A percentile compares a stretch with the other conserved stretches of the same genome.
Conservation (phyloP, 2,888 invertebrate species). For the Aspidiotus rigidus region DNA sequence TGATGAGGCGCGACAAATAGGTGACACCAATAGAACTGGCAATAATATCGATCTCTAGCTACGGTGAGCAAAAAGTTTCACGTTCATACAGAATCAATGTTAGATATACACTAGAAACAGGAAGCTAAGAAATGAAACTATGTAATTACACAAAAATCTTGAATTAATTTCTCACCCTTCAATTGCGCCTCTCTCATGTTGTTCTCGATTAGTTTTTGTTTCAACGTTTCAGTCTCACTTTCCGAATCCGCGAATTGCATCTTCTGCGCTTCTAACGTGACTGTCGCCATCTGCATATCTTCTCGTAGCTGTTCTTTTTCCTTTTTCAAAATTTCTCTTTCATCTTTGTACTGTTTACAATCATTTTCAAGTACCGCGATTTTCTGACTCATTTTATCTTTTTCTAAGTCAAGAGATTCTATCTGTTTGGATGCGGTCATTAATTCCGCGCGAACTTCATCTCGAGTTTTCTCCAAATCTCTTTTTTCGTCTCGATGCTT, state of each 20-base stretch:
- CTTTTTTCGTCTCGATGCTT: neutral
- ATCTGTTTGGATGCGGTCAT: no score
- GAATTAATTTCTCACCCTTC: constrained; percentile 16
- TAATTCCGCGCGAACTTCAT: no score
- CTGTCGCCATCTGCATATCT: constrained; percentile 35
- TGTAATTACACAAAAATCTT: neutral
- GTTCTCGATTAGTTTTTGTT: neutral
- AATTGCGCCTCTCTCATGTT: constrained; percentile 14
- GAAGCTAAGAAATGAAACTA: no score
- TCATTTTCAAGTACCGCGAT: constrained; percentile 19
- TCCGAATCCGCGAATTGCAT: constrained; percentile 28
- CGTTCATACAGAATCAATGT: no score
- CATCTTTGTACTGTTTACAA: constrained; percentile 35
- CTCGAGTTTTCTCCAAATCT: no score
- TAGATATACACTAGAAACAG: no score
- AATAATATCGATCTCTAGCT: no score
- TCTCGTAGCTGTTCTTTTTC: constrained; percentile 21
- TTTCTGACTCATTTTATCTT: neutral
- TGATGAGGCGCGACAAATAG: no score
- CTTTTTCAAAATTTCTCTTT: constrained; percentile 35
- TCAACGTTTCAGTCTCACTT: constrained; percentile 1
- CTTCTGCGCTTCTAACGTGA: constrained; percentile 29
- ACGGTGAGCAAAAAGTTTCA: no score
- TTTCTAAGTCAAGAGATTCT: no score
- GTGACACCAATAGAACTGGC: no score